Conservation (phyloP, 2,888 invertebrate genomes). For the Tenthredo scrophulariae region DNA sequence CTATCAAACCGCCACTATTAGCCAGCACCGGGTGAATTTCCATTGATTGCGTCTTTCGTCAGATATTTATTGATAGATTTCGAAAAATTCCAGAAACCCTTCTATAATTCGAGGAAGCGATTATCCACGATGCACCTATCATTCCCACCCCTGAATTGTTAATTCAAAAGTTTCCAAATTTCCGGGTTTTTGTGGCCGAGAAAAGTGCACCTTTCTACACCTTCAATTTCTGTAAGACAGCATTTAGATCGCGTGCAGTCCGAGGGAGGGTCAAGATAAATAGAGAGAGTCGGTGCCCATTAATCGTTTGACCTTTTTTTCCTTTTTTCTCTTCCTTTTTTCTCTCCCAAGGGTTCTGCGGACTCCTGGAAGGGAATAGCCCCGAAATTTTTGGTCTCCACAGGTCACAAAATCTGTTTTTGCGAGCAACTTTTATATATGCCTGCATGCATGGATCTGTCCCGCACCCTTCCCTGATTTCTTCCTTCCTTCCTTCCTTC, state of each 20-base stretch:
- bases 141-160: background rate
- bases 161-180: background rate
- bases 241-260: conserved; percentile 29
- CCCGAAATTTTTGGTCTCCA: conserved; percentile 7
- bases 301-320: conserved; percentile 29
- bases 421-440: background rate
- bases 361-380: background rate
- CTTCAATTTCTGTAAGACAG: background rate
- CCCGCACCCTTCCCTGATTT: conserved; percentile 6
- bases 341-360: background rate
- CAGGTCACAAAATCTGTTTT: conserved; percentile 35
- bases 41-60: background rate
- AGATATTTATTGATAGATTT: background rate
- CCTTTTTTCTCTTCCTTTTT: background rate
- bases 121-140: too few relatives aligned
- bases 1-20: background rate
- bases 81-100: background rate
- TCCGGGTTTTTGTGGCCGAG: background rate
- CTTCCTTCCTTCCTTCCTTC: background rate
- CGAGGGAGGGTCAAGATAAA: conserved; percentile 42
- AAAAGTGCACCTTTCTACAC: conserved; percentile 8
- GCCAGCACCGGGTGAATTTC: conserved; percentile 1
- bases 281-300: conserved; percentile 32
- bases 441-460: background rate
- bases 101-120: background rate